Evolutionary conservation across 2,113 vertebrate species (phyloP).

Genomic region (Rhipidura dahli): DNA sequence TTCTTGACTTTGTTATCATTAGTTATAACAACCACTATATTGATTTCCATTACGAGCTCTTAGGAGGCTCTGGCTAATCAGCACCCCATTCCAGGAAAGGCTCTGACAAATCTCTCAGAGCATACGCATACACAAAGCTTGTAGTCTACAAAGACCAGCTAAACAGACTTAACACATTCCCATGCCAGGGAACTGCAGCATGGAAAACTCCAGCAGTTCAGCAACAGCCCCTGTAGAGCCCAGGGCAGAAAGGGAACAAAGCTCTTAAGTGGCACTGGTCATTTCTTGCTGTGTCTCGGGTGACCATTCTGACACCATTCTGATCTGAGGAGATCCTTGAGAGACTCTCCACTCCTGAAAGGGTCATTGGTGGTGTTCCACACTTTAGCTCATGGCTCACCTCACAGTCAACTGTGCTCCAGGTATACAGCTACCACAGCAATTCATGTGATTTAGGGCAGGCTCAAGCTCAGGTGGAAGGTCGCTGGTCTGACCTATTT

Average conservation of each 20-base stretch:
- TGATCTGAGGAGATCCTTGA: background rate
- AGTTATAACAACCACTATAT: constrained; percentile 35
- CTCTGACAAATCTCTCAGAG: constrained; percentile 36
- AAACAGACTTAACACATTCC: background rate
- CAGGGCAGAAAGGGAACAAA: background rate
- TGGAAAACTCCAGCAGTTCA: background rate
- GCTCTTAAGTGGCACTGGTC: background rate
- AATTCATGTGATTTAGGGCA: background rate
- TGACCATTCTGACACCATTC: background rate
- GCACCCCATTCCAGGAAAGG: constrained; percentile 36
- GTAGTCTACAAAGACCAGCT: background rate
- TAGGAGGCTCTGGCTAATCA: constrained; percentile 26
- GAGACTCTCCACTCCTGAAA: background rate
- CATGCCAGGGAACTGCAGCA: background rate
- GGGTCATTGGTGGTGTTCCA: background rate
- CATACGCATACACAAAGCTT: constrained; percentile 7
- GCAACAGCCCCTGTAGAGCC: fast-evolving
- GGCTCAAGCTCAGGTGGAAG: background rate
- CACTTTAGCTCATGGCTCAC: background rate
- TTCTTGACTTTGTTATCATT: constrained; percentile 32
- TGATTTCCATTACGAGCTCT: constrained; percentile 17
- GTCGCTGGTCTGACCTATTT: background rate
- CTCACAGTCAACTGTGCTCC: background rate
- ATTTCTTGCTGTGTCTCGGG: background rate
- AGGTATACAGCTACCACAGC: background rate